A percentile compares a stretch with the other conserved stretches of the same genome.
Conservation (phyloP, 2,113 vertebrate species). For the Pagrus major region DNA sequence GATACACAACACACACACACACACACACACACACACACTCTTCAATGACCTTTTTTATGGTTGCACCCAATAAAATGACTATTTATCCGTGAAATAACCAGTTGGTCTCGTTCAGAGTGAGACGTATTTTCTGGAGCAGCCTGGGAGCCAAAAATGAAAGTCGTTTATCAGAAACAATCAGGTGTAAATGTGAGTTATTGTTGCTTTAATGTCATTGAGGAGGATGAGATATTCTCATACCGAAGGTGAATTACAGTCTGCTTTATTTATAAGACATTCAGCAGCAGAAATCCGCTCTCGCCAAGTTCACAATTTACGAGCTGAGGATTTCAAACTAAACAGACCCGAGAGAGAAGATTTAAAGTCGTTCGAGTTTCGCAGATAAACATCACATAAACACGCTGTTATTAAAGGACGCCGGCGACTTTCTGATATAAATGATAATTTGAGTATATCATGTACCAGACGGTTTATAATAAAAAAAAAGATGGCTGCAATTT, state of each 20-base stretch:
- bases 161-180: not conserved
- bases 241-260: slow-evolving; percentile 1
- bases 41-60: not conserved
- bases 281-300: slow-evolving; percentile 18
- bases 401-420: not conserved
- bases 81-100: accelerated
- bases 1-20: slow-evolving; percentile 33
- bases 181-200: slow-evolving; percentile 3
- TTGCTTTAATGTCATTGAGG: not conserved
- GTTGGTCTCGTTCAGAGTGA: not conserved
- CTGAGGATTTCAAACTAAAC: slow-evolving; percentile 12
- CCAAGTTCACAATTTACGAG: slow-evolving; percentile 37
- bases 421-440: not conserved
- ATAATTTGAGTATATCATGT: too few relatives aligned
- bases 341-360: not conserved
- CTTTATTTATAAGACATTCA: slow-evolving; percentile 6
- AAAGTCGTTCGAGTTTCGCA: not conserved
- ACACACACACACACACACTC: too few relatives aligned
- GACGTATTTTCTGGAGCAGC: not conserved
- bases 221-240: not conserved
- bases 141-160: not conserved
- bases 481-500: not conserved
- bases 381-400: not conserved
- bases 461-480: not conserved
- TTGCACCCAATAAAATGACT: not conserved